Evolutionary conservation across 2,797 vertebrate species (phyloP).

Genomic region (Syngnathus rostellatus): DNA sequence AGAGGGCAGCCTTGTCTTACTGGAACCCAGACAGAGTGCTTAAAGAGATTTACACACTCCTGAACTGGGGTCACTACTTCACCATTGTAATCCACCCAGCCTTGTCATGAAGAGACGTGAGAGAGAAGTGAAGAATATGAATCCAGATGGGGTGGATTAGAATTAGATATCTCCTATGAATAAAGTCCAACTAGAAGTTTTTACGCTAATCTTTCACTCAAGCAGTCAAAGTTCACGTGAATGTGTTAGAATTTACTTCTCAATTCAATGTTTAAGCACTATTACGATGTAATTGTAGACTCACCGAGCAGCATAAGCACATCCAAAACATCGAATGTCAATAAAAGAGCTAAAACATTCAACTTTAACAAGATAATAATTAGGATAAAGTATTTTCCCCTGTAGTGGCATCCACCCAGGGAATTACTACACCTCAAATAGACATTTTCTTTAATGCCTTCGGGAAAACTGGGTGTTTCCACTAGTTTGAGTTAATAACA

Average conservation of each 20-base stretch:
- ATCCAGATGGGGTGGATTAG: constrained; percentile 11
- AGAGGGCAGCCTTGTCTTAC: constrained; percentile 37
- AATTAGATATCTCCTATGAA: background rate
- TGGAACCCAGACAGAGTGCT: constrained; percentile 23
- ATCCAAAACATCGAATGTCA: background rate
- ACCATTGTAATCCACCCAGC: constrained; percentile 30
- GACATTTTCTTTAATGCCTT: background rate
- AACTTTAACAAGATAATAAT: background rate
- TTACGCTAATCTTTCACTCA: background rate
- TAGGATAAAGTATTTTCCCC: background rate
- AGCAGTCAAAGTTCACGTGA: background rate
- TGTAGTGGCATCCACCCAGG: background rate
- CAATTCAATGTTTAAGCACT: background rate
- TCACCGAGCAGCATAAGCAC: background rate
- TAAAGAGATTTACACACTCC: constrained; percentile 34
- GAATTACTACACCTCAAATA: background rate
- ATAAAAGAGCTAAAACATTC: background rate
- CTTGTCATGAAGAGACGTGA: background rate
- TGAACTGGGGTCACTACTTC: constrained; percentile 17
- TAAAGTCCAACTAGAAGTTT: background rate
- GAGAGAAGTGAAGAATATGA: constrained; percentile 5
- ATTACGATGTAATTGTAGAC: background rate
- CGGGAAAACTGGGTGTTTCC: too few species aligned
- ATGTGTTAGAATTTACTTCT: background rate
- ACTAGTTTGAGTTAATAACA: too few species aligned